Evolutionary conservation across 2,113 vertebrate genomes (phyloP).

Genomic region (Mesitornis unicolor): DNA sequence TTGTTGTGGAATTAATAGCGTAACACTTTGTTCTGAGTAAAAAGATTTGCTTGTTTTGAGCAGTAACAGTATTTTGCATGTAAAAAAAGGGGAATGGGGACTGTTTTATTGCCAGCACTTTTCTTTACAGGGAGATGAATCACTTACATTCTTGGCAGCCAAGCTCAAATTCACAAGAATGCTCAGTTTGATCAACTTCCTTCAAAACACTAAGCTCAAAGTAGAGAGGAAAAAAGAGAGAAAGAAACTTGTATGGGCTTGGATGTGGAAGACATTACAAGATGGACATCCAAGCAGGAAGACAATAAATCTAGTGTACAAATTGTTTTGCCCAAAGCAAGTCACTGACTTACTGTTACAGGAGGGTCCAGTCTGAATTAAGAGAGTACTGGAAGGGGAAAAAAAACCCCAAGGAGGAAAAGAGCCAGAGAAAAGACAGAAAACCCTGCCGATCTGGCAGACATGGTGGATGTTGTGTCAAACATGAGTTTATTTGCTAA

Average conservation of each 20-base stretch:
- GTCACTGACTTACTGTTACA: background rate
- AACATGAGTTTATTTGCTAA: conserved; percentile 26
- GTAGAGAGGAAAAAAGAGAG: background rate
- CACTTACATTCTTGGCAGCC: conserved; percentile 66
- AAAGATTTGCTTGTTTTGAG: conserved; percentile 50
- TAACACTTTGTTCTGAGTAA: conserved; percentile 30
- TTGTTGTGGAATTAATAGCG: conserved; percentile 39
- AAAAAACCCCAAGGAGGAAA: background rate
- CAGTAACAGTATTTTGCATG: conserved; percentile 47
- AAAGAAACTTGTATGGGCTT: conserved; percentile 7
- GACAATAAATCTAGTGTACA: conserved; percentile 24
- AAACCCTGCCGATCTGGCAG: background rate
- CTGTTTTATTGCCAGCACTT: conserved; percentile 37
- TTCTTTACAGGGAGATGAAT: conserved; percentile 61
- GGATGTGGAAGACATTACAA: conserved; percentile 16
- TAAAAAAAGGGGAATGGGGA: background rate
- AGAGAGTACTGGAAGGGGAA: background rate
- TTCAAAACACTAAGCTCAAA: conserved; percentile 53
- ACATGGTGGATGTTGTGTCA: background rate
- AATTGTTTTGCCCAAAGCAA: conserved; percentile 25
- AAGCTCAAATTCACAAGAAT: conserved; percentile 56
- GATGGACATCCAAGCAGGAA: conserved; percentile 31
- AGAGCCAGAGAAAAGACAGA: conserved; percentile 10
- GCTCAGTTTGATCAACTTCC: conserved; percentile 65
- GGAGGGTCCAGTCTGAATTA: conserved; percentile 11